Base-by-base conservation (phyloP, 2,797 vertebrate genomes). In the Eleutherodactylus coqui region DNA sequence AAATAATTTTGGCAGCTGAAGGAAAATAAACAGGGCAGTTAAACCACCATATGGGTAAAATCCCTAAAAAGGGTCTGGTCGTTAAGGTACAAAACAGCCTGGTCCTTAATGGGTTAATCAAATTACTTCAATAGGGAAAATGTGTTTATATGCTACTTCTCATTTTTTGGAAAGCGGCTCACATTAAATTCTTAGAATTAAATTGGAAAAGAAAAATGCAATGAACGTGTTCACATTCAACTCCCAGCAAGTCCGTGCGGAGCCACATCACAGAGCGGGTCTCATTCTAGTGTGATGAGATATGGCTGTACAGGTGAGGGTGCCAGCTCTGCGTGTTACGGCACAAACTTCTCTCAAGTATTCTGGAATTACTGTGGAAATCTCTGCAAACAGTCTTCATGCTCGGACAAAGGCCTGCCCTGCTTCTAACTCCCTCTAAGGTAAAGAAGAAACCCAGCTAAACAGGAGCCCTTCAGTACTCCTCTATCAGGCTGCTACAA, bases 311-410 rank as follows among this genome's bases (percentile, higher is more conserved):
- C n/a, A 13, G 70, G 51, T 64, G 27, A 34, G 43, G 7, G 62
- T 87, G 80, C 85, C 85, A 86, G 34, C 11, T 86, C 47, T 49
- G 49, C 79, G n/a, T 76, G 79, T 86, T 82, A 34, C 29, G 69
- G 85, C 79, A 82, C 21, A 86, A 67, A 32, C 55, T 38, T 79
- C 38, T 41, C 70, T 72, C 8, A 83, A 83, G 36, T 67, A 75
- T 85, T 55, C 70, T 47, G 69, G 34, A 16, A 82, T 72, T 76
- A 85, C 62, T 72, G 32, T 72, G 49, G 41, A 29, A 77, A 29
- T 58, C 34, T 24, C 7, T 82, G 85, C 85, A 75, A 86, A 58
- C 76, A 60, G 19, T 41, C 21, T 70, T 78, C 85, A 83, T 58
- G 80, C 80, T 83, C 11, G 79, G 85, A 77, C 79, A 69, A 21